phyloP scores from a whole-genome alignment of 2,888 invertebrate genomes.

The Junonia oenone region DNA sequence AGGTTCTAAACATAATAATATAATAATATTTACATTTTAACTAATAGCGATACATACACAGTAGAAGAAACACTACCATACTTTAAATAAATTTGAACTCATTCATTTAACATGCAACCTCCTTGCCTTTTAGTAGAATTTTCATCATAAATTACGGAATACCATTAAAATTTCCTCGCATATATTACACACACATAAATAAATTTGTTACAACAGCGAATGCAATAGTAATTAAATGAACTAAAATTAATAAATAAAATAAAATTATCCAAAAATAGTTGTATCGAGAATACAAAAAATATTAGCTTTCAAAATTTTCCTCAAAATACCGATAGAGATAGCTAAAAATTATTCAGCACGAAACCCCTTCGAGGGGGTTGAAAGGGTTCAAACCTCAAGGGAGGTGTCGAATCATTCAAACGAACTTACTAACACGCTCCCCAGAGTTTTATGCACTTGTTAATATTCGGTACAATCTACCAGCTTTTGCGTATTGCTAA shows the following conservation, averaged over 20 bases:
- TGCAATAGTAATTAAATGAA: neutral
- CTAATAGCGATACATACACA: neutral
- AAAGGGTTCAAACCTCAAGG: conserved; percentile 66
- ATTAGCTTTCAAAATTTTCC: conserved; percentile 12
- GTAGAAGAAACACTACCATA: neutral
- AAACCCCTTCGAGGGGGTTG: conserved; percentile 42
- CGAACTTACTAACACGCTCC: conserved; percentile 68
- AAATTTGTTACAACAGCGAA: neutral
- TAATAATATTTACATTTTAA: neutral
- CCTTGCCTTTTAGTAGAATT: neutral
- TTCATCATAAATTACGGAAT: neutral
- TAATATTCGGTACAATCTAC: conserved; percentile 38
- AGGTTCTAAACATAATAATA: neutral
- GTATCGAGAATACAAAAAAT: neutral
- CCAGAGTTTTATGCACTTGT: conserved; percentile 59
- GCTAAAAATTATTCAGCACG: conserved; percentile 49
- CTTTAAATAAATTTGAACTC: neutral
- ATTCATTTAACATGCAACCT: neutral
- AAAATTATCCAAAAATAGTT: neutral
- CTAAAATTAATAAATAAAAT: neutral
- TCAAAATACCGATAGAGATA: conserved; percentile 12
- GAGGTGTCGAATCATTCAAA: conserved; percentile 74
- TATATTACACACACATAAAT: neutral
- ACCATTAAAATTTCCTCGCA: neutral
- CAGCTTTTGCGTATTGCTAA: conserved; percentile 20